Base-by-base conservation (phyloP, 2,113 vertebrate species). In the Mystacornis crossleyi region DNA sequence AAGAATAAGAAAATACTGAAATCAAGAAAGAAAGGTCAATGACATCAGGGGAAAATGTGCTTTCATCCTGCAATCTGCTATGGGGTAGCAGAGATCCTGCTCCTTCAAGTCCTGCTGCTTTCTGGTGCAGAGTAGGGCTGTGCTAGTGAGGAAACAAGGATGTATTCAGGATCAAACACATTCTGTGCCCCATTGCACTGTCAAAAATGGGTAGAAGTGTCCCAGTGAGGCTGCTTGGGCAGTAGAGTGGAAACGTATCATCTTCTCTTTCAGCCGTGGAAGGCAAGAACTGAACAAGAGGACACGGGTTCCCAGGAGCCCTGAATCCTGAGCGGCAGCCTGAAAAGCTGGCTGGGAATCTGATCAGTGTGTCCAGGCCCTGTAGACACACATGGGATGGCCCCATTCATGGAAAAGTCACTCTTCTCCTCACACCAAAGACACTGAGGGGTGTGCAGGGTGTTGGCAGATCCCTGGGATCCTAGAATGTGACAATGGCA, bases 111-210 rank as follows among this genome's bases (percentile, higher is more conserved):
- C 60, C 55, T 70, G 64, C 48, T 73, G 31, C 54, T 58, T 23
- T 48, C 34, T 88, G 60, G 25, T 58, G 55, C 33, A 50, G 34
- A 33, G 9, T 2, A 17, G n/a, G 40, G 19, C n/a, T 0, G 0
- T 66, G n/a, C n/a, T 61, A 38, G n/a, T 17, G 67, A 94, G 40
- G 48, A 47, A 45, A 17, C 18, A 64, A 33, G 24, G 54, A 29
- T 2, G 4, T 4, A 7, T 45, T 75, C 31, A 33, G 58, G 9
- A 10, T 62, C 29, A 24, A 34, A 85, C 28, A 15, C 14, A 8
- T 70, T 73, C 64, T 38, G 25, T 50, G 21, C 6, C 31, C 3
- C 7, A 14, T 0, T 19, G 8, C n/a, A 33, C 1, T 6, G 53
- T 12, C 36, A 71, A 10, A 91, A 71, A 42, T 38, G 31, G 34